phyloP scores from a whole-genome alignment of 2,113 vertebrate genomes.

The Camelus bactrianus region DNA sequence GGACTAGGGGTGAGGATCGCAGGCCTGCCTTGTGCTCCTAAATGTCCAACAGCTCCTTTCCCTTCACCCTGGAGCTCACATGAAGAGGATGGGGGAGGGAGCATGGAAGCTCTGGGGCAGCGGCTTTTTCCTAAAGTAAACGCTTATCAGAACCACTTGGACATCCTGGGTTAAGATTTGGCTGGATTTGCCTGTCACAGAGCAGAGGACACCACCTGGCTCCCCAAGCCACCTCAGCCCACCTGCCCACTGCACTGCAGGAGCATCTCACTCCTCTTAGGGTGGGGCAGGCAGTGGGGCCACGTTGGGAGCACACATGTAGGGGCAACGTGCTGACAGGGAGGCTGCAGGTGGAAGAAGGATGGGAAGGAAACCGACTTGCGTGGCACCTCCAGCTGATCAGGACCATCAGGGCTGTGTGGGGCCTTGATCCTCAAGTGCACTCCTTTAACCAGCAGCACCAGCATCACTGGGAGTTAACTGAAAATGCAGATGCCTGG shows the following conservation, averaged over 20 bases:
- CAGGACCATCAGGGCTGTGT: neutral
- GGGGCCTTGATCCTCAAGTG: neutral
- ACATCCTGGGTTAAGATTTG: neutral
- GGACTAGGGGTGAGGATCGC: neutral
- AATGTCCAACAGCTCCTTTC: neutral
- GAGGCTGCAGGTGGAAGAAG: neutral
- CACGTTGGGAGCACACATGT: neutral
- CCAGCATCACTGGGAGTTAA: neutral
- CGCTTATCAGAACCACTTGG: neutral
- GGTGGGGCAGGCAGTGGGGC: neutral
- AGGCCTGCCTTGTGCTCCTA: neutral
- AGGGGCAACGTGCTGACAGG: neutral
- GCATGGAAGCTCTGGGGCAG: neutral
- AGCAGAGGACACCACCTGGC: neutral
- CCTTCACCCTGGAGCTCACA: neutral
- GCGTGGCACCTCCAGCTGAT: neutral
- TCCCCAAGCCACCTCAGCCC: neutral
- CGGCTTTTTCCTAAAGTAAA: neutral
- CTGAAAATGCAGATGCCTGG: neutral
- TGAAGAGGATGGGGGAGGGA: too few relatives aligned
- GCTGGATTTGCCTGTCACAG: neutral
- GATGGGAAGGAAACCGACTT: neutral
- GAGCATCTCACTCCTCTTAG: neutral
- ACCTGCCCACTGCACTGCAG: neutral
- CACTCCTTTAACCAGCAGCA: neutral